Conservation (phyloP, 2,797 vertebrate species). For the Gila robusta region DNA sequence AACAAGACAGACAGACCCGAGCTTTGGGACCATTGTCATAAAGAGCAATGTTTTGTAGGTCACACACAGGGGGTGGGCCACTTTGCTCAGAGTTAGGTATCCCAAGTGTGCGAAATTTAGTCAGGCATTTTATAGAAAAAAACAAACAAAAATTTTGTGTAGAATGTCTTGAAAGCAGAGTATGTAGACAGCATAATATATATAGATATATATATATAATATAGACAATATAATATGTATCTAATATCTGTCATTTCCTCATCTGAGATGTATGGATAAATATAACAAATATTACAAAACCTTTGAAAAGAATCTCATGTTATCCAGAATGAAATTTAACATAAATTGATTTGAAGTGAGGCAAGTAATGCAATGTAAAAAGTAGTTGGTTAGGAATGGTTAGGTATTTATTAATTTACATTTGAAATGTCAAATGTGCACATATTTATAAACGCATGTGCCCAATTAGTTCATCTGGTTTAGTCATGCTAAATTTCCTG, state of each 20-base stretch:
- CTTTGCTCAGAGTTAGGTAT: not conserved
- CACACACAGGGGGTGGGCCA: constrained; percentile 30
- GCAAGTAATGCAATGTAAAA: not conserved
- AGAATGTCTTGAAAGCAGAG: constrained; percentile 4
- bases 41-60: constrained; percentile 46
- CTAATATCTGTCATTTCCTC: not conserved
- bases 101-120: constrained; percentile 13
- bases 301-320: not conserved
- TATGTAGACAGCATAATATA: not conserved
- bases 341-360: not conserved
- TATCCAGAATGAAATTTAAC: too few species aligned
- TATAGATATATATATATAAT: too few species aligned
- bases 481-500: not conserved
- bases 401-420: not conserved
- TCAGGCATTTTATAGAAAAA: constrained; percentile 16
- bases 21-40: constrained; percentile 42
- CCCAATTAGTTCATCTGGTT: not conserved
- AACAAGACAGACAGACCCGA: constrained; percentile 44
- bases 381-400: not conserved
- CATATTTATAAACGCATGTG: not conserved
- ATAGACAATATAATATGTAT: not conserved
- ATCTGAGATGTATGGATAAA: not conserved
- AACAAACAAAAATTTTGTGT: not conserved
- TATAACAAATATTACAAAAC: not conserved
- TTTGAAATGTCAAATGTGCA: not conserved